These are phyloP conservation scores for Proisotoma minuta DNA, from an alignment of 2,888 invertebrate genomes.

Conservation along the genomic window DNA sequence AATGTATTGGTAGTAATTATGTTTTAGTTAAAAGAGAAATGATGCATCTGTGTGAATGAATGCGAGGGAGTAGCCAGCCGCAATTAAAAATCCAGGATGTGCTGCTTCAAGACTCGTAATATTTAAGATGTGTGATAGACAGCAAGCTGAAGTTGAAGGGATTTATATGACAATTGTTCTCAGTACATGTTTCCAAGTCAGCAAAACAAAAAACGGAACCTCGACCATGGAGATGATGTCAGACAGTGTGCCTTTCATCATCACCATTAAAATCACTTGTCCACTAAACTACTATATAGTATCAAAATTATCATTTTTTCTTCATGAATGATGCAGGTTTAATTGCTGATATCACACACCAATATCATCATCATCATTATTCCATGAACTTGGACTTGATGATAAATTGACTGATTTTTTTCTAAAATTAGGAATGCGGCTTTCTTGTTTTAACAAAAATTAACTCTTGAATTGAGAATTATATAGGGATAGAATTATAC, in stretches of 20 bases:
- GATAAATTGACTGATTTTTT: no score
- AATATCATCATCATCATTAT: no score
- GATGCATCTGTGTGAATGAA: background rate
- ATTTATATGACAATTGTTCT: slow-evolving; percentile 14
- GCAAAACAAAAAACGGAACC: slow-evolving; percentile 12
- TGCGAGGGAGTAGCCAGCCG: background rate
- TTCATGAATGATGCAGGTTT: background rate
- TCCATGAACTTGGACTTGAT: no score
- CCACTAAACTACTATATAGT: background rate
- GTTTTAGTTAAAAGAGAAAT: background rate
- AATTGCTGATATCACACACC: background rate
- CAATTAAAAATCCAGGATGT: slow-evolving; percentile 11
- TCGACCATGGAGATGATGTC: slow-evolving; percentile 14
- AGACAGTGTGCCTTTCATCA: slow-evolving; percentile 12
- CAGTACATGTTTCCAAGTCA: background rate
- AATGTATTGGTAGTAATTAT: background rate
- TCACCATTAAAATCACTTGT: slow-evolving; percentile 1
- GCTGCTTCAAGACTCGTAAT: background rate
- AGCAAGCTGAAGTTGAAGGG: background rate
- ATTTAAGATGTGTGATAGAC: no score
- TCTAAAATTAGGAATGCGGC: no score
- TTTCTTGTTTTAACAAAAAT: no score
- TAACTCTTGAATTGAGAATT: no score
- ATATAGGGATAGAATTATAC: no score
- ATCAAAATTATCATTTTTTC: background rate